These are phyloP conservation scores for Diaprepes abbreviatus DNA, from an alignment of 2,888 invertebrate genomes.

Conservation along the genomic window DNA sequence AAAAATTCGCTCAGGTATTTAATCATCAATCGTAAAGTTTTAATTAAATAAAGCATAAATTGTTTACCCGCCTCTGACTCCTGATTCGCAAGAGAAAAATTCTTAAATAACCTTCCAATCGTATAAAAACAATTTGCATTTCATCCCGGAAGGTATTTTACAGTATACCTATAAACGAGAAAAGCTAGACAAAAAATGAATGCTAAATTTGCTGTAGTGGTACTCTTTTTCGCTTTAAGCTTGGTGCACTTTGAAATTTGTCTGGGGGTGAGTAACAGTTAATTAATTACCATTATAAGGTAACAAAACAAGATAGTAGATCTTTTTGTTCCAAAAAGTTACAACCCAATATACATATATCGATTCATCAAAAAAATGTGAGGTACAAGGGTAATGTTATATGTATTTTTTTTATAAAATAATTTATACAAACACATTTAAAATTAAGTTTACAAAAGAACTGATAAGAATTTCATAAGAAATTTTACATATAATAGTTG, in stretches of 20 bases:
- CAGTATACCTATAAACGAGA: not conserved
- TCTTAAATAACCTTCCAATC: not conserved
- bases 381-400: too few species aligned
- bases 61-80: slow-evolving; percentile 13
- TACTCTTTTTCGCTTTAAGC: not conserved
- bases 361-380: too few species aligned
- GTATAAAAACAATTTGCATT: slow-evolving; percentile 10
- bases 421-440: too few species aligned
- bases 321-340: not conserved
- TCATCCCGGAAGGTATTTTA: not conserved
- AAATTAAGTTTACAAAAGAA: too few species aligned
- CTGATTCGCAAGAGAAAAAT: slow-evolving; percentile 1
- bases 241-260: not conserved
- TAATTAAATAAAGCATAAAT: too few species aligned
- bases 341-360: too few species aligned
- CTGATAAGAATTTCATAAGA: too few species aligned
- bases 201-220: not conserved
- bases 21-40: too few species aligned
- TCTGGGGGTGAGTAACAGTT: slow-evolving; percentile 13
- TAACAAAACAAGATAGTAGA: not conserved
- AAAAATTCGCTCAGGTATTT: too few species aligned
- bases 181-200: not conserved
- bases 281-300: not conserved
- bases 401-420: too few species aligned
- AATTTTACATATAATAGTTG: too few species aligned